Evolutionary conservation across 2,888 invertebrate species (phyloP), one percentile per base, ranked within the genome.

Genomic region (Formica aserva): DNA sequence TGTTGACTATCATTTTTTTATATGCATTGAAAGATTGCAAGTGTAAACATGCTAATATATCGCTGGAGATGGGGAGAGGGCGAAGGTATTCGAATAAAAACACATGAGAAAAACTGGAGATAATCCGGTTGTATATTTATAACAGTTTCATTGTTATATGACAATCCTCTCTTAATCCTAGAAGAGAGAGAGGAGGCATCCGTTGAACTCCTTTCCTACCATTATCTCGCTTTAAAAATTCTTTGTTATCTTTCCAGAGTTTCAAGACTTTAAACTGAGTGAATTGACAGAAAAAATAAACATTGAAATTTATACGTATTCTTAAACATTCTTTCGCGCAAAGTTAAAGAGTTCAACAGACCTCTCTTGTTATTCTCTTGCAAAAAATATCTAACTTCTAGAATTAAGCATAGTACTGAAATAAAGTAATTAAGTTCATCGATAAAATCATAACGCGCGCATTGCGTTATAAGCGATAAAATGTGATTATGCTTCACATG

Each of bases 91-190:
- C 18, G n/a, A 75, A 45, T 75, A 66, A 66, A 66, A 29, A 29
- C n/a, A 45, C 45, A 75, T 15, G n/a, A 65, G 8, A 15, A 22
- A 41, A 62, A 8, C 60, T 29, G 22, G 9, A 66, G 45, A 75
- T 32, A 62, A 6, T 41, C 11, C 18, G 57, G 38, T 38, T 26
- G 29, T 62, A 38, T 75, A 32, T 65, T 75, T 75, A 45, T 45
- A 45, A 13, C 26, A 45, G 3, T n/a, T 41, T 45, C 13, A n/a
- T 6, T 62, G 5, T 26, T 65, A n/a, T 41, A 74, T 63, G 18
- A 75, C 74, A 74, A 74, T 62, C 15, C 29, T 13, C 29, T 74
- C n/a, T 74, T 63, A 38, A 65, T 41, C 22, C 15, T 65, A n/a
- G 26, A 63, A 52, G 11, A 22, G 3, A 22, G 62, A 29, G 1